Evolutionary conservation across 23 tunicate genomes (phyloP).

Genomic region (Halocynthia roretzi): DNA sequence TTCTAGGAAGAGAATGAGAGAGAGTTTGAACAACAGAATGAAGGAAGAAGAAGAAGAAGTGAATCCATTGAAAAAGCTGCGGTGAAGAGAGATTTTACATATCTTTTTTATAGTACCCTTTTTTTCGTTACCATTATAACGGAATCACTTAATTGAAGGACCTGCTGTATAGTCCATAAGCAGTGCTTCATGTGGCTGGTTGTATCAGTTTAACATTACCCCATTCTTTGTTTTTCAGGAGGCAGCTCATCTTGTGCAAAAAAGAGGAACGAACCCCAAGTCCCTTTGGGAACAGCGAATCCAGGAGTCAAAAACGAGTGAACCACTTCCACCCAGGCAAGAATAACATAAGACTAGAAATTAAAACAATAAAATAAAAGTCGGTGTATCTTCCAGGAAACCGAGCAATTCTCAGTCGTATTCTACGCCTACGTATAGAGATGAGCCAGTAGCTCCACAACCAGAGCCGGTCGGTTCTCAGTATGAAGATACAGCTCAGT

Average conservation of each 20-base stretch:
- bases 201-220: not conserved
- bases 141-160: not conserved
- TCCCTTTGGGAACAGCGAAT: slow-evolving; percentile 71
- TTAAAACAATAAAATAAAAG: too few species aligned
- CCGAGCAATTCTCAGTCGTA: too few species aligned
- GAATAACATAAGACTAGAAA: too few species aligned
- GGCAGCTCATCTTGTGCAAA: slow-evolving; percentile 66
- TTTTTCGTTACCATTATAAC: too few species aligned
- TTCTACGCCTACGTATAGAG: too few species aligned
- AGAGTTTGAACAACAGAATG: slow-evolving; percentile 38
- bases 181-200: not conserved
- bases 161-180: not conserved
- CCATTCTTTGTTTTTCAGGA: slow-evolving; percentile 21
- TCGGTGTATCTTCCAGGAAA: too few species aligned
- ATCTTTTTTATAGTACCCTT: too few species aligned
- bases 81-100: not conserved
- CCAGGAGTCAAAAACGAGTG: slow-evolving; percentile 37
- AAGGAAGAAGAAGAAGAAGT: slow-evolving; percentile 37
- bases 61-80: slow-evolving; percentile 80
- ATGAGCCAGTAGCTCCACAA: too few species aligned
- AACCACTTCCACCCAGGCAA: slow-evolving; percentile 53
- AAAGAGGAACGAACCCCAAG: slow-evolving; percentile 48
- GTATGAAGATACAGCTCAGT: too few species aligned
- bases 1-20: slow-evolving; percentile 43
- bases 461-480: too few species aligned